Percentiles rank a stretch among this genome's conserved stretches.
phyloP scores from a whole-genome alignment of 2,113 vertebrate species.

The Eptatretus burgeri region DNA sequence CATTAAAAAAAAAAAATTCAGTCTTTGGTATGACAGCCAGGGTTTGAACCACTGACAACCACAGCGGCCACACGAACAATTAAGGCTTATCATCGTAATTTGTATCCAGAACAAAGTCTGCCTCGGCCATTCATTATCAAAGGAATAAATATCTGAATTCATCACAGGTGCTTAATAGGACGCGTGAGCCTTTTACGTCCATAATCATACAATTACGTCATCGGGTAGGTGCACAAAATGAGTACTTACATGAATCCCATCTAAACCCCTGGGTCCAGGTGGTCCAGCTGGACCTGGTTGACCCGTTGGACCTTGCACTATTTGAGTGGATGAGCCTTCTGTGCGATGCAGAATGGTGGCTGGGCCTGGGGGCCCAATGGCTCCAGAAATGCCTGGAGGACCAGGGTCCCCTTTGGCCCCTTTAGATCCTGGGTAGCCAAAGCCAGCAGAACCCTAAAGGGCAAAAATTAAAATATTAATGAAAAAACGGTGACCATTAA shows the following conservation, averaged over 20 bases:
- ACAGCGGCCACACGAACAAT: too few species aligned
- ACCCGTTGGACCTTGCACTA: conserved; percentile 20
- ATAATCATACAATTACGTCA: too few species aligned
- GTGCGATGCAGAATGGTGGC: conserved; percentile 9
- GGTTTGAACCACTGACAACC: too few species aligned
- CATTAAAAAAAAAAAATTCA: too few species aligned
- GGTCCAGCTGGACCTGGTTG: conserved; percentile 24
- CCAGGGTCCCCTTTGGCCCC: conserved; percentile 45
- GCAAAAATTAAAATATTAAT: too few species aligned
- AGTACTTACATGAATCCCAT: conserved; percentile 23
- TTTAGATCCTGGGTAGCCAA: conserved; percentile 33
- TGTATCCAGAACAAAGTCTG: too few species aligned
- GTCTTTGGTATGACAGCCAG: too few species aligned
- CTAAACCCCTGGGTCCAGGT: conserved; percentile 20
- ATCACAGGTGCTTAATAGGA: too few species aligned
- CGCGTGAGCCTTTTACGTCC: too few species aligned
- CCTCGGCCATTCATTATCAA: too few species aligned
- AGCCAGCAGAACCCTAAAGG: conserved; percentile 33
- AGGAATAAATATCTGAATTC: too few species aligned
- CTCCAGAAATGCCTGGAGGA: conserved; percentile 17
- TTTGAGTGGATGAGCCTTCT: conserved; percentile 15
- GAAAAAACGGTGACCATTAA: neutral
- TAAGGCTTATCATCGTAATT: too few species aligned
- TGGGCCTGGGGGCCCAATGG: conserved; percentile 19
- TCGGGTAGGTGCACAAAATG: neutral